phyloP scores from a whole-genome alignment of 2,888 invertebrate genomes.

The Petrolisthes manimaculis region DNA sequence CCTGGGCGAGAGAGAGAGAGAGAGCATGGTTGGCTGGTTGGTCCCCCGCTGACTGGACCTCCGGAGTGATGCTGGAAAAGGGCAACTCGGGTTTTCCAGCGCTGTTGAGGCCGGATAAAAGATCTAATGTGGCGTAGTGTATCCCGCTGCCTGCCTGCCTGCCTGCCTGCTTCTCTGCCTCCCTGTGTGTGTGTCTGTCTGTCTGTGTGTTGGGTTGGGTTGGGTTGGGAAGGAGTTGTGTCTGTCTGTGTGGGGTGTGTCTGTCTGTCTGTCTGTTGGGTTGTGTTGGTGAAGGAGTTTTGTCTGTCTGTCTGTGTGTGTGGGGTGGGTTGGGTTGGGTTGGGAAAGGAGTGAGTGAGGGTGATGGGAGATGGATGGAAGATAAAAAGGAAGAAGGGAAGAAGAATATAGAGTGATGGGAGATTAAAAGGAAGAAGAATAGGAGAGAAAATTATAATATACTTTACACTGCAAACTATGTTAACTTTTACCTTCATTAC shows the following conservation, averaged over 20 bases:
- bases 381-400: background rate
- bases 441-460: background rate
- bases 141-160: constrained; percentile 34
- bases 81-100: constrained; percentile 54
- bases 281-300: background rate
- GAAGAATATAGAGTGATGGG: background rate
- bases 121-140: constrained; percentile 54
- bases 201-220: constrained; percentile 1
- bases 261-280: background rate
- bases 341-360: background rate
- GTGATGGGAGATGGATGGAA: background rate
- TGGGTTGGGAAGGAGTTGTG: background rate
- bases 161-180: too few relatives aligned
- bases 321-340: background rate
- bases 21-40: background rate
- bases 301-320: background rate
- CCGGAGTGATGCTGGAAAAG: constrained; percentile 50
- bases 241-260: background rate
- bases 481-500: too few relatives aligned
- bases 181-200: too few relatives aligned
- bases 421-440: background rate
- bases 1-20: too few relatives aligned
- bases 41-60: constrained; percentile 23
- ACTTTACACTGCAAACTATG: too few relatives aligned
- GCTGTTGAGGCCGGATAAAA: constrained; percentile 52